Base-by-base conservation (phyloP, 2,113 vertebrate species). In the Myocastor coypus region DNA sequence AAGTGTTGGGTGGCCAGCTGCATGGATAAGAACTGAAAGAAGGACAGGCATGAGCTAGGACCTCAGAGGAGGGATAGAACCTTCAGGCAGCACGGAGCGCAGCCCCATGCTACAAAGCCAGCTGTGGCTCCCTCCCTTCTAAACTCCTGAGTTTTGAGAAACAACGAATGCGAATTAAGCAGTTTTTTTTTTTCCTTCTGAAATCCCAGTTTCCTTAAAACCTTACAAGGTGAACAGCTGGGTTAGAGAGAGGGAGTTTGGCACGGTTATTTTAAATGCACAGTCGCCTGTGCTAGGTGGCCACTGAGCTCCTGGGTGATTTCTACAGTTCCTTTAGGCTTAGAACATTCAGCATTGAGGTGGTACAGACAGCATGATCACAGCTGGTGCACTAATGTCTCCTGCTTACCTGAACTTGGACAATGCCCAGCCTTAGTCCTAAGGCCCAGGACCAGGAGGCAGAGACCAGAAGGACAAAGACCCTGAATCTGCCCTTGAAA, bases 311-410 rank as follows among this genome's bases (percentile, higher is more conserved):
- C 10, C 3, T 9, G 34, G n/a, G 34, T 2, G 19, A 20, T 22
- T 37, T 9, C 20, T 19, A 9, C 37, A 37, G 19, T 71, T n/a
- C 34, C 8, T n/a, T 71, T 37, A 37, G 20, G 8, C 20, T 37
- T 37, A 37, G 37, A 37, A 37, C 7, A n/a, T 37, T 71, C n/a
- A 37, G 34, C 2, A 20, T 20, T 6, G 17, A 71, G 68, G 68
- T 22, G 0, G n/a, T 7, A 20, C 32, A 20, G 2, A 3, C 4
- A 20, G 69, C 9, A 20, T 8, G 16, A 37, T 10, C 20, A 19
- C 19, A n/a, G 69, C 68, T 71, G 69, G 37, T 4, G 7, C n/a
- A 11, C 69, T 20, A 11, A n/a, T n/a, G 3, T n/a, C 69, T 71
- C 19, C 69, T 19, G 20, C 16, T 71, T 20, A 71, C 34, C 17